Percentiles rank a stretch among this genome's conserved stretches.
These are phyloP conservation scores for Dolichallabes microphthalmus DNA, from an alignment of 2,113 vertebrate genomes.

Conservation along the genomic window DNA sequence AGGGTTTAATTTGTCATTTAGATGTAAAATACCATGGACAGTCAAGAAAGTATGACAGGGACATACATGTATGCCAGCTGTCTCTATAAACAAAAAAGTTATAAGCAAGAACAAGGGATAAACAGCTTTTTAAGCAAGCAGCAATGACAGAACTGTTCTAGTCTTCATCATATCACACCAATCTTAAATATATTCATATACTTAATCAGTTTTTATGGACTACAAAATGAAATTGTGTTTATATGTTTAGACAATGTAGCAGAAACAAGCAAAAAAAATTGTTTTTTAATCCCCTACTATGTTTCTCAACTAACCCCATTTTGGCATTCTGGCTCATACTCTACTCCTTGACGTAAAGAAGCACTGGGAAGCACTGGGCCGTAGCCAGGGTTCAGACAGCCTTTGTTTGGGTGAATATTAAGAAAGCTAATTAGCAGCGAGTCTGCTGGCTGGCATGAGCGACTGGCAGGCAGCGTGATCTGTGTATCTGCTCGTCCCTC, in stretches of 20 bases:
- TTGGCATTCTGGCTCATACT: slow-evolving; percentile 5
- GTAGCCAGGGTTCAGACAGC: slow-evolving; percentile 19
- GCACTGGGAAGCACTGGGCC: background rate
- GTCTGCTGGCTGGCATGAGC: slow-evolving; percentile 23
- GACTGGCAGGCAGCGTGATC: slow-evolving; percentile 31
- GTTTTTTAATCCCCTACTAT: too few relatives aligned
- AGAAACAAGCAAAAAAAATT: background rate
- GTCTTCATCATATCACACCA: background rate
- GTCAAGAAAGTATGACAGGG: background rate
- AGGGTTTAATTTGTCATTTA: background rate
- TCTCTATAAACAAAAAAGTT: background rate
- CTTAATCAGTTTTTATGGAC: background rate
- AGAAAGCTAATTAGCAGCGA: slow-evolving; percentile 25
- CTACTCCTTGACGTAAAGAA: background rate
- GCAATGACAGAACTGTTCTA: background rate
- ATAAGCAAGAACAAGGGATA: background rate
- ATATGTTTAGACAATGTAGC: background rate
- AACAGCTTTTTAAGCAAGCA: background rate
- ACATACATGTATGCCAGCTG: background rate
- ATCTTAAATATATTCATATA: background rate
- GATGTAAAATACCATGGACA: background rate
- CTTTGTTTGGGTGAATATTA: slow-evolving; percentile 32
- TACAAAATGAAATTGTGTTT: background rate
- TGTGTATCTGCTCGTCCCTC: slow-evolving; percentile 11
- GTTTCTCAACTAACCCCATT: background rate